Evolutionary conservation across 2,888 invertebrate genomes (phyloP).

Genomic region (Arctia plantaginis): DNA sequence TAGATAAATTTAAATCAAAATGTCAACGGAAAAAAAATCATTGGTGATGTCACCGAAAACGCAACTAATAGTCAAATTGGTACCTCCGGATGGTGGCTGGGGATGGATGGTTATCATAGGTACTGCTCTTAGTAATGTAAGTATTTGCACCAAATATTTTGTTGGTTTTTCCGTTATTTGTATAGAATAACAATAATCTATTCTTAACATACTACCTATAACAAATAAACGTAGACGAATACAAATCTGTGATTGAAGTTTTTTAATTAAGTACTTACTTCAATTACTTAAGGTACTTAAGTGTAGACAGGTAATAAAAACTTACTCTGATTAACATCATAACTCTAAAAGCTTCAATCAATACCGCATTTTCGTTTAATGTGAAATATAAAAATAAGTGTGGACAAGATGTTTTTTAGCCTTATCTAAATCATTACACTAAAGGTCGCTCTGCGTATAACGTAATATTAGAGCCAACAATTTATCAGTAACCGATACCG

Average conservation of each 20-base stretch:
- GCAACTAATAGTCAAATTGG: constrained; percentile 71
- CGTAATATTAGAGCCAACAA: constrained; percentile 33
- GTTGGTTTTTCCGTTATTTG: too few species aligned
- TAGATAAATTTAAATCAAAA: constrained; percentile 39
- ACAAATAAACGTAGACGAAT: too few species aligned
- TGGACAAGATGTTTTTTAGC: constrained; percentile 29
- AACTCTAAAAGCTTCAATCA: not conserved
- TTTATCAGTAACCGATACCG: constrained; percentile 44
- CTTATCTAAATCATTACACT: constrained; percentile 35
- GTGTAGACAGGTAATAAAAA: too few species aligned
- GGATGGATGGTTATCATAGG: constrained; percentile 91
- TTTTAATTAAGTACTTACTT: too few species aligned
- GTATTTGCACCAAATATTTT: constrained; percentile 51
- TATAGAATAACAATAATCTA: not conserved
- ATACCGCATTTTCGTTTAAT: not conserved
- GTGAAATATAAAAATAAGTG: constrained; percentile 6
- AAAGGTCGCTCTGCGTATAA: constrained; percentile 42
- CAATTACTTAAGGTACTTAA: too few species aligned
- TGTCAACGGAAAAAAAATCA: constrained; percentile 67
- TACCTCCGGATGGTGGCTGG: constrained; percentile 90
- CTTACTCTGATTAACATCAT: not conserved
- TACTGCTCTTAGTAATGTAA: constrained; percentile 89
- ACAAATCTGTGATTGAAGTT: too few species aligned
- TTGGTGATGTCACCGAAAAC: constrained; percentile 57
- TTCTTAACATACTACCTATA: too few species aligned